A percentile compares a stretch with the other conserved stretches of the same genome.
Conservation (phyloP, 1,140 invertebrate species). For the Drosophila littoralis region DNA sequence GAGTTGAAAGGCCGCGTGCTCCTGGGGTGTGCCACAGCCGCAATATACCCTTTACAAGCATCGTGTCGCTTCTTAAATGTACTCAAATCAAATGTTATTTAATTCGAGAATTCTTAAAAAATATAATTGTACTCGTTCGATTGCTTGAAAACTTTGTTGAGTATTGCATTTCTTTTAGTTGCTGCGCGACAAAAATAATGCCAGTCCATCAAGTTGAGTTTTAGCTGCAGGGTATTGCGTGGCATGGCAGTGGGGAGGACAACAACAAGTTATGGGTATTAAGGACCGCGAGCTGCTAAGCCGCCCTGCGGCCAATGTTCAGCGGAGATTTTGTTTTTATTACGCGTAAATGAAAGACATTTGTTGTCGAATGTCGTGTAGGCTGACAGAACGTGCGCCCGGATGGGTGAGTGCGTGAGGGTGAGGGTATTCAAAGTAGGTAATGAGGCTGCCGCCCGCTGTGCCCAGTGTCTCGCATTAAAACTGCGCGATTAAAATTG, state of each 20-base stretch:
- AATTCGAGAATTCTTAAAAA: too few relatives aligned
- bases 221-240: conserved; percentile 2
- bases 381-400: not conserved
- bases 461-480: conserved; percentile 16
- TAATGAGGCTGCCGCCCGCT: conserved; percentile 16
- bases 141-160: too few relatives aligned
- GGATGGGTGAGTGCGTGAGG: not conserved
- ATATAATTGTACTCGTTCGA: too few relatives aligned
- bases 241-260: not conserved
- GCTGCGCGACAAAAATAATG: too few relatives aligned
- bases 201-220: too few relatives aligned
- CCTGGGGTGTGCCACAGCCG: not conserved
- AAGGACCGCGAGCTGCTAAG: conserved; percentile 38
- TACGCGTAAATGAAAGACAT: conserved; percentile 75
- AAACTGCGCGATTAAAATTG: conserved; percentile 55
- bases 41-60: not conserved
- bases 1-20: conserved; percentile 3
- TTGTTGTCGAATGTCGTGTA: conserved; percentile 55
- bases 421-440: conserved; percentile 12
- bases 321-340: conserved; percentile 67
- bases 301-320: conserved; percentile 61
- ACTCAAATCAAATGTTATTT: too few relatives aligned
- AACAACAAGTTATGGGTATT: conserved; percentile 51
- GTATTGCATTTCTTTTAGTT: too few relatives aligned
- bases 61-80: too few relatives aligned